Conservation (phyloP, 2,888 invertebrate genomes). For the Acleris cristana region DNA sequence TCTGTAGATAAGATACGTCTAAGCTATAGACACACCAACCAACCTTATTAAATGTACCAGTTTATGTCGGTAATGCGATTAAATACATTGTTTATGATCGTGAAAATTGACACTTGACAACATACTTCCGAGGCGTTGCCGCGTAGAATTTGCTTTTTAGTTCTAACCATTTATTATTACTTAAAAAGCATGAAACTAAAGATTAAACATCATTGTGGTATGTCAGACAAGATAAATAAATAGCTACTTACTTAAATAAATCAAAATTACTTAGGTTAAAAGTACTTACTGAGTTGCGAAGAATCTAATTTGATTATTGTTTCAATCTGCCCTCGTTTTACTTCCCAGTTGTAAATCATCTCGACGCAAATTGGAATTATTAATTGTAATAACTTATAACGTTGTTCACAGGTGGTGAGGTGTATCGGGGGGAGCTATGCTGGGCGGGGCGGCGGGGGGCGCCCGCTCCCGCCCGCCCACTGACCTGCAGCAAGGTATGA, state of each 20-base stretch:
- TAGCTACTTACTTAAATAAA: too few species aligned
- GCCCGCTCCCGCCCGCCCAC: slow-evolving; percentile 83
- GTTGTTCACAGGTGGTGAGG: slow-evolving; percentile 72
- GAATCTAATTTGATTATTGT: too few species aligned
- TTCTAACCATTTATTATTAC: neutral
- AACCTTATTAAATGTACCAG: too few species aligned
- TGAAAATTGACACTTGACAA: neutral
- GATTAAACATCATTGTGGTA: too few species aligned
- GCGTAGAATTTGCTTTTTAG: neutral
- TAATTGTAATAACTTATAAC: slow-evolving; percentile 37
- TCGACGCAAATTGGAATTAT: slow-evolving; percentile 21
- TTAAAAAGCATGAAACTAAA: neutral
- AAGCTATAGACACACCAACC: too few species aligned
- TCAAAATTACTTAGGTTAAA: too few species aligned
- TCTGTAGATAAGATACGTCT: too few species aligned
- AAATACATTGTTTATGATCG: neutral
- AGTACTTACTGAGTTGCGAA: too few species aligned
- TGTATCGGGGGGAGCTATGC: slow-evolving; percentile 77
- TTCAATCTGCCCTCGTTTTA: neutral
- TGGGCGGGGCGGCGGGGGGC: slow-evolving; percentile 84
- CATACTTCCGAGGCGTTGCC: neutral
- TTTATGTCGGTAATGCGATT: too few species aligned
- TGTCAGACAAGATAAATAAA: too few species aligned
- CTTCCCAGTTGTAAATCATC: slow-evolving; percentile 7
- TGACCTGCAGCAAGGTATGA: slow-evolving; percentile 78